Evolutionary conservation across 2,888 invertebrate species (phyloP), one percentile per base, ranked within the genome.

Genomic region (Temnothorax ravouxi): DNA sequence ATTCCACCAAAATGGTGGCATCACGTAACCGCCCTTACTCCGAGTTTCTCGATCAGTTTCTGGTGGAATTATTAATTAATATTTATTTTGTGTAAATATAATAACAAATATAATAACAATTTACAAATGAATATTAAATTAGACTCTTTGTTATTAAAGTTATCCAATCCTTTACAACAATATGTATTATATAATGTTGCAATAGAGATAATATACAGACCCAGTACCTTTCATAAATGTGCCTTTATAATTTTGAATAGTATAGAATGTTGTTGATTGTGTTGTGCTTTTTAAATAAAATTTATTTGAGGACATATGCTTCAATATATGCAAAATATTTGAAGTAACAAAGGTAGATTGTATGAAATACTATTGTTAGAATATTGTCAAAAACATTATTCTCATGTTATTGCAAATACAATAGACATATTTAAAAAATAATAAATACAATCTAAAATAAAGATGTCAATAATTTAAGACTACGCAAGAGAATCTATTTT

Each of bases 1-100:
- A 98, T 99, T 90, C 99, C 99, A 18, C 97, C 98, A 3, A 97
- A 97, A 93, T 99, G 98, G 97, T 99, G 99, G 99, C 99, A 99
- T 95, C 99, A 98, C 95, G 98, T 99, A 6, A 97, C 97, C 87
- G 97, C 99, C 0, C 95, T 99, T 62, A 97, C 97, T 54, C 96
- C 97, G 59, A 99, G 99, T 94, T 99, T 99, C 95, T 99, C 99
- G 21, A 97, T 99, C 0, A 99, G 99, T 95, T 99, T 99, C 95
- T 99, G 99, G 99, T 99, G 98, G 98, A 95, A 97, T 93, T 98
- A 95, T 96, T 59, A 95, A 97, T 93, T 98, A 95, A 96, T 59
- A 8, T 44, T 15, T 75, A 15, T 29, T 62, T 61, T 54, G 21
- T 21, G 59, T 41, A 62, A 61, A 50, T 62, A 52, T 25, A 9